Evolutionary conservation across 2,888 invertebrate genomes (phyloP), one percentile per base, ranked within the genome.

Genomic region (Dasypolia templi): DNA sequence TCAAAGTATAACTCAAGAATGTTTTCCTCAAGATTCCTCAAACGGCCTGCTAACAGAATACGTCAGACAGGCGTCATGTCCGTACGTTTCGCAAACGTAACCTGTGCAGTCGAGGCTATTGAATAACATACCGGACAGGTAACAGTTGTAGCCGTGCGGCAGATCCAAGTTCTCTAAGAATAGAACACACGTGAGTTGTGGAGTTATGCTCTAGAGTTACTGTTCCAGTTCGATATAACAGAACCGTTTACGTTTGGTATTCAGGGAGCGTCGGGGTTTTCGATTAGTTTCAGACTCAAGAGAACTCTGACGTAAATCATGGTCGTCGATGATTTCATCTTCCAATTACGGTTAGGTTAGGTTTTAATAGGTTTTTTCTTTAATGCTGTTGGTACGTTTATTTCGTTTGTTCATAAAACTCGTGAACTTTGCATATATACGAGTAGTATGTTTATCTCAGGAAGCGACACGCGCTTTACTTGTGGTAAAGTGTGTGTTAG

Each of bases 61-160:
- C n/a, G 35, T 62, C 55, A 7, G 78, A 71, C 49, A 35, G 55
- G 3, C n/a, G 49, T 76, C 39, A 56, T 26, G 46, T 61, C 46
- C 7, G 39, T n/a, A 22, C 35, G 42, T n/a, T 11, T 14, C 26
- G 14, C 22, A 51, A 32, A 49, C 61, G 22, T 49, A 42, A 11
- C 39, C 4, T 59, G 32, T 51, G n/a, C 22, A 0, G 17, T 7
- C 11, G 22, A n/a, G 11, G 42, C 29, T 32, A 29, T 32, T 14
- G 19, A 29, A 32, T 61, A 56, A 56, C 22, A 49, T 32, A 49
- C 7, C 11, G 22, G 32, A 62, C 55, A 49, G 39, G 42, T 76
- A 56, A 62, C 17, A 44, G n/a, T 42, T 42, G 14, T 49, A 9
- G 14, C n/a, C 39, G 46, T 44, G 5, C 19, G 22, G 22, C 22